A percentile compares a stretch with the other conserved stretches of the same genome.
Evolutionary conservation across 2,888 invertebrate species (phyloP).

Genomic region (Agelastica alni): DNA sequence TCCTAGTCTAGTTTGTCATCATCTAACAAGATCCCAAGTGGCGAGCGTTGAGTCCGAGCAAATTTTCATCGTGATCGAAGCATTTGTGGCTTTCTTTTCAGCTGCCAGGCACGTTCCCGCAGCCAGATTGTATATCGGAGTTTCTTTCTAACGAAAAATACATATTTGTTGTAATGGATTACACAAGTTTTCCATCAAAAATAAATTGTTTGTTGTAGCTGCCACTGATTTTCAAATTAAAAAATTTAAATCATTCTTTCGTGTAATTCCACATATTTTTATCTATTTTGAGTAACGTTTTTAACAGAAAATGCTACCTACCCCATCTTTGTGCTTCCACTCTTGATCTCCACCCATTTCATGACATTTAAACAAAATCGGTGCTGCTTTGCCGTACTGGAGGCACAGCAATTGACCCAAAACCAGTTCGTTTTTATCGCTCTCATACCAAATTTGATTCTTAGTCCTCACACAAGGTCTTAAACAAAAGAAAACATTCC

Average conservation of each 20-base stretch:
- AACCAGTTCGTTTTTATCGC: constrained; percentile 80
- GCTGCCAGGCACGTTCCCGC: constrained; percentile 82
- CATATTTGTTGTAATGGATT: neutral
- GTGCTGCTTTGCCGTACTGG: constrained; percentile 69
- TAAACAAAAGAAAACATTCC: too few relatives aligned
- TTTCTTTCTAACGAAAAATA: constrained; percentile 62
- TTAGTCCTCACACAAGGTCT: constrained; percentile 71
- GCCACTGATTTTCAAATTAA: too few relatives aligned
- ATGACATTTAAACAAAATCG: constrained; percentile 87
- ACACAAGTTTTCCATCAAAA: too few relatives aligned
- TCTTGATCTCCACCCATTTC: constrained; percentile 90
- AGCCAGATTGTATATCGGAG: constrained; percentile 84
- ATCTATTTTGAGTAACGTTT: too few relatives aligned
- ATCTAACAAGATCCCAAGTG: constrained; percentile 61
- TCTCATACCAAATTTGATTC: constrained; percentile 86
- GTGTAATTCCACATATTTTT: too few relatives aligned
- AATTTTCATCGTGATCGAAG: constrained; percentile 63
- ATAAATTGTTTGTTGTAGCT: too few relatives aligned
- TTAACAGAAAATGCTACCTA: constrained; percentile 57
- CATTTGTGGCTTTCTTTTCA: constrained; percentile 53
- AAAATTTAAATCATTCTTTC: too few relatives aligned
- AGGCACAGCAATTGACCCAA: constrained; percentile 83
- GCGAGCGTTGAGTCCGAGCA: constrained; percentile 62
- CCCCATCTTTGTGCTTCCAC: constrained; percentile 82
- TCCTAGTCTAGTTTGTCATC: constrained; percentile 6